These are phyloP conservation scores for Leptocoma aspasia DNA, from an alignment of 2,113 vertebrate species.

Conservation along the genomic window DNA sequence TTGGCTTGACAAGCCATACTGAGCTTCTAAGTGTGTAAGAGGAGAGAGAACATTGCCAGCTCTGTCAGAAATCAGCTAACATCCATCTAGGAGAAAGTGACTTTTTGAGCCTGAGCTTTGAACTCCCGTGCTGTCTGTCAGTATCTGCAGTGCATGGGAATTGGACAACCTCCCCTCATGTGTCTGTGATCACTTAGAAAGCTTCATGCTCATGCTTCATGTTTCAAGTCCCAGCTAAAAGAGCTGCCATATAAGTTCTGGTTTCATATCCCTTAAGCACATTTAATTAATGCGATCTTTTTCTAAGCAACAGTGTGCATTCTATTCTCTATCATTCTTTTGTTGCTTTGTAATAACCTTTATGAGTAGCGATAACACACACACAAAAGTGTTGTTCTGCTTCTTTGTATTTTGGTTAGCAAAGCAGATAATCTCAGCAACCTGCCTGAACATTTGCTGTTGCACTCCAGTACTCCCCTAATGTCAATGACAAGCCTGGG, in stretches of 20 bases:
- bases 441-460: background rate
- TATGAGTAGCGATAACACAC: background rate
- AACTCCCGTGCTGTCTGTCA: background rate
- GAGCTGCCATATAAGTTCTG: background rate
- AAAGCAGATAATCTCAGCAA: conserved; percentile 13
- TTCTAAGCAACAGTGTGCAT: background rate
- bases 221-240: background rate
- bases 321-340: background rate
- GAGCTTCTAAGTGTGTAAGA: background rate
- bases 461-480: background rate
- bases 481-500: background rate
- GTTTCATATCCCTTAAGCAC: background rate
- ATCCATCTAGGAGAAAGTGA: background rate
- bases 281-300: background rate
- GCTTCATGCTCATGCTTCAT: background rate
- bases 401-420: background rate
- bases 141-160: background rate
- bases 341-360: background rate
- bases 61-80: conserved; percentile 3
- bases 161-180: background rate
- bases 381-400: background rate
- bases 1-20: conserved; percentile 41
- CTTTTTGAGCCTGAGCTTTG: background rate
- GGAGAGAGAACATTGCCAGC: background rate
- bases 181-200: background rate